Evolutionary conservation across 2,797 vertebrate genomes (phyloP).

Genomic region (Pseudochaenichthys georgianus): DNA sequence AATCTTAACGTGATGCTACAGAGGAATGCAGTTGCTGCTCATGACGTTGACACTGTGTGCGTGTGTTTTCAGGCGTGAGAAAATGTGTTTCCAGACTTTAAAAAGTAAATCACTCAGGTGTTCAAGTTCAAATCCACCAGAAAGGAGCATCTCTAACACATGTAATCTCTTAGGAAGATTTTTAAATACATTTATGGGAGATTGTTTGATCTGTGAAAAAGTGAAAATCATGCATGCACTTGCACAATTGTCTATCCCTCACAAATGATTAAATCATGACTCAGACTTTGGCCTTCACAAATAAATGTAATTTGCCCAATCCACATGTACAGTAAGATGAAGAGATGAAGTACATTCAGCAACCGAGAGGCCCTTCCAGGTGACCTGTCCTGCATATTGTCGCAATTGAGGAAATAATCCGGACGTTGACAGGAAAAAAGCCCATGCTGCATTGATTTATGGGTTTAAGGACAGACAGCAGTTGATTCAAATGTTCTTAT

Average conservation of each 20-base stretch:
- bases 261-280: conserved; percentile 4
- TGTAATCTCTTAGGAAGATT: not conserved
- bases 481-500: not conserved
- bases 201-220: not conserved
- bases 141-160: not conserved
- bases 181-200: not conserved
- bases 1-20: conserved; percentile 45
- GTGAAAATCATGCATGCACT: not conserved
- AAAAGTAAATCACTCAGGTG: not conserved
- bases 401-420: not conserved
- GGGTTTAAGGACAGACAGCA: conserved; percentile 10
- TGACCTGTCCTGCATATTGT: conserved; percentile 8
- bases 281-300: not conserved
- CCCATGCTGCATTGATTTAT: conserved; percentile 13
- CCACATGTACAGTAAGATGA: not conserved
- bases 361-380: not conserved
- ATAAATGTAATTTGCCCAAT: conserved; percentile 6
- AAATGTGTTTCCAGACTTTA: not conserved
- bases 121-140: not conserved
- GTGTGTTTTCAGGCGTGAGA: not conserved
- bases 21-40: conserved; percentile 9
- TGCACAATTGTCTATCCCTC: not conserved
- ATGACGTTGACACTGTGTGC: conserved; percentile 12
- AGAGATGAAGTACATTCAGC: not conserved
- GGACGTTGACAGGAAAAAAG: not conserved